These are phyloP conservation scores for Holacanthus passer DNA, from an alignment of 2,113 vertebrate genomes.

Conservation along the genomic window DNA sequence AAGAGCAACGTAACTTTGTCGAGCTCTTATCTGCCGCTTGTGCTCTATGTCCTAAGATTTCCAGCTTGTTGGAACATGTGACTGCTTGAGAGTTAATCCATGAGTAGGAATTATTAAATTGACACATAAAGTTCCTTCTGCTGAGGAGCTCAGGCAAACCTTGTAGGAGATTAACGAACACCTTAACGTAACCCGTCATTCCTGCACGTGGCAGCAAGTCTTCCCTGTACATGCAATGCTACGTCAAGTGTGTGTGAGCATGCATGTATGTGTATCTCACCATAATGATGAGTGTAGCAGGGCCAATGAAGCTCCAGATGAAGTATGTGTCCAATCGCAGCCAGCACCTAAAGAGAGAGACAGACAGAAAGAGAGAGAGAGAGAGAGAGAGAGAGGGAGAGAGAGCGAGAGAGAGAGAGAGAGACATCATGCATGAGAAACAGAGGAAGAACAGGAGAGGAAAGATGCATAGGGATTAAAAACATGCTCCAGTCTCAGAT, in stretches of 20 bases:
- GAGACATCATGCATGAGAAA: slow-evolving; percentile 60
- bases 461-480: slow-evolving; percentile 56
- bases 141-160: slow-evolving; percentile 38
- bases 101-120: slow-evolving; percentile 50
- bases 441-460: slow-evolving; percentile 37
- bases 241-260: slow-evolving; percentile 24
- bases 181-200: slow-evolving; percentile 37
- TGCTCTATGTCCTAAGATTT: slow-evolving; percentile 28
- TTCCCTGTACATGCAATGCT: slow-evolving; percentile 1
- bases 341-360: slow-evolving; percentile 94
- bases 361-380: slow-evolving; percentile 42
- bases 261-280: slow-evolving; percentile 83
- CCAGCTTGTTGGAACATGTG: slow-evolving; percentile 43
- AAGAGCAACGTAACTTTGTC: slow-evolving; percentile 38
- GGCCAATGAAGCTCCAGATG: slow-evolving; percentile 99
- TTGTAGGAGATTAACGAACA: slow-evolving; percentile 36
- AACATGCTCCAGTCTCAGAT: slow-evolving; percentile 55
- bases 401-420: slow-evolving; percentile 50
- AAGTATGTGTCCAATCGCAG: slow-evolving; percentile 98
- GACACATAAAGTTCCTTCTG: slow-evolving; percentile 41
- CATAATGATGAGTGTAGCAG: slow-evolving; percentile 99
- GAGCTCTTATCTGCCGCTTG: slow-evolving; percentile 38
- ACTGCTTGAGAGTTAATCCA: slow-evolving; percentile 56
- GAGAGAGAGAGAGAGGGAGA: slow-evolving; percentile 38
- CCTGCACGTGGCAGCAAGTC: slow-evolving; percentile 18